Conservation (phyloP, 53 echinoderm and acorn worm genomes). For the Glandiceps talaboti region DNA sequence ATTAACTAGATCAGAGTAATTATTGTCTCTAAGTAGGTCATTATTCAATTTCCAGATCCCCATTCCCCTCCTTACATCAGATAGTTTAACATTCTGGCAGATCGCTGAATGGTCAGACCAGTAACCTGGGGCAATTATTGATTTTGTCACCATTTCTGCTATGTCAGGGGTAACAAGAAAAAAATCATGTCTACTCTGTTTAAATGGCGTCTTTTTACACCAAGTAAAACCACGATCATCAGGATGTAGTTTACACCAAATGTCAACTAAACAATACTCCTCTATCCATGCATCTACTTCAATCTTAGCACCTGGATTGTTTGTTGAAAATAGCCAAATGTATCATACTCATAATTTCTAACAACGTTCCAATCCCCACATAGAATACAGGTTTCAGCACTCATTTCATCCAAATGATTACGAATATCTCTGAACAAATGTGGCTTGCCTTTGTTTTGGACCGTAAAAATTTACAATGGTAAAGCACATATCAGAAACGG, state of each 20-base stretch:
- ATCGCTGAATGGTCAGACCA: background rate
- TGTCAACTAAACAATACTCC: background rate
- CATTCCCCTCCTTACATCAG: background rate
- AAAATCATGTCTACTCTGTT: background rate
- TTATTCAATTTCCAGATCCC: background rate
- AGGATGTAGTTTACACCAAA: background rate
- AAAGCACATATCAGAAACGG: background rate
- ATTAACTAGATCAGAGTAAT: background rate
- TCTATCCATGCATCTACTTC: too few relatives aligned
- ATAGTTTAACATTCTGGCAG: background rate
- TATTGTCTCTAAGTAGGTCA: background rate
- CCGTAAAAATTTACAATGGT: slow-evolving; percentile 9
- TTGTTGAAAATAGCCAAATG: background rate
- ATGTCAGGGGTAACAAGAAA: background rate
- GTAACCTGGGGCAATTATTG: background rate
- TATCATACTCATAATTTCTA: background rate
- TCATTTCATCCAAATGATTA: slow-evolving; percentile 11
- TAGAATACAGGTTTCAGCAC: background rate
- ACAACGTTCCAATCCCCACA: background rate
- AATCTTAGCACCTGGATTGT: background rate
- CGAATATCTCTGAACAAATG: slow-evolving; percentile 2
- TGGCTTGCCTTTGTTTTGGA: slow-evolving; percentile 11
- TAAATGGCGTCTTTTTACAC: background rate
- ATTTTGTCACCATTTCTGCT: background rate
- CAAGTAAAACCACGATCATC: background rate